These are phyloP conservation scores for Gavialis gangeticus DNA, from an alignment of 2,113 vertebrate species.

Conservation along the genomic window DNA sequence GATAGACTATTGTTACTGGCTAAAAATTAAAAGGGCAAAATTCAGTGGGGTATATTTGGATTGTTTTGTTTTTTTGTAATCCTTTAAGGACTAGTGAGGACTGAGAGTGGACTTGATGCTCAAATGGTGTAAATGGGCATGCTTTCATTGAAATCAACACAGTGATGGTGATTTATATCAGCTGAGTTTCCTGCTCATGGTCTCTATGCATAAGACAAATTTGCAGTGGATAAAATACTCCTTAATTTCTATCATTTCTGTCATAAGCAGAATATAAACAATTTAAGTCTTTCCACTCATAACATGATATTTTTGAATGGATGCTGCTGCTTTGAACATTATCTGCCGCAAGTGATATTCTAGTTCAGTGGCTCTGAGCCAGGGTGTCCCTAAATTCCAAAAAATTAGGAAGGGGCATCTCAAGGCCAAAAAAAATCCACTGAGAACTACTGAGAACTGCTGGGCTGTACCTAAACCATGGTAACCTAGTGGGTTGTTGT, in stretches of 20 bases:
- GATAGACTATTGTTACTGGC: background rate
- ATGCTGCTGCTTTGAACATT: background rate
- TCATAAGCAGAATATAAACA: background rate
- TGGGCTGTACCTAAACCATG: no score
- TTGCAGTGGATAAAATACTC: background rate
- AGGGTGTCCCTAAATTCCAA: no score
- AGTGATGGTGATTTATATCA: background rate
- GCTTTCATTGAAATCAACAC: background rate
- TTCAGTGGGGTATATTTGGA: background rate
- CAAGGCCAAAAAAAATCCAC: no score
- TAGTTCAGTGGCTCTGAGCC: no score
- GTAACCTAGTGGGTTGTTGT: no score
- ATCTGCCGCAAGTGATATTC: no score
- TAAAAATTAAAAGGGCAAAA: background rate
- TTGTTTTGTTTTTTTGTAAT: background rate
- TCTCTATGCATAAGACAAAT: background rate
- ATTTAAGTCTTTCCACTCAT: background rate
- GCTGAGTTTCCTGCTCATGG: rapidly evolving
- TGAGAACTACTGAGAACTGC: no score
- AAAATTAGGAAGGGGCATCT: no score
- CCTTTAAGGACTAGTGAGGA: background rate
- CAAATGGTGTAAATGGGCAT: background rate
- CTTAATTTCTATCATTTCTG: background rate
- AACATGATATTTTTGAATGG: background rate
- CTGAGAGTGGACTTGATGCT: background rate